Percentiles rank a stretch among this genome's conserved stretches.
Evolutionary conservation across 2,113 vertebrate genomes (phyloP).

Genomic region (Myrmophylax atrothorax): DNA sequence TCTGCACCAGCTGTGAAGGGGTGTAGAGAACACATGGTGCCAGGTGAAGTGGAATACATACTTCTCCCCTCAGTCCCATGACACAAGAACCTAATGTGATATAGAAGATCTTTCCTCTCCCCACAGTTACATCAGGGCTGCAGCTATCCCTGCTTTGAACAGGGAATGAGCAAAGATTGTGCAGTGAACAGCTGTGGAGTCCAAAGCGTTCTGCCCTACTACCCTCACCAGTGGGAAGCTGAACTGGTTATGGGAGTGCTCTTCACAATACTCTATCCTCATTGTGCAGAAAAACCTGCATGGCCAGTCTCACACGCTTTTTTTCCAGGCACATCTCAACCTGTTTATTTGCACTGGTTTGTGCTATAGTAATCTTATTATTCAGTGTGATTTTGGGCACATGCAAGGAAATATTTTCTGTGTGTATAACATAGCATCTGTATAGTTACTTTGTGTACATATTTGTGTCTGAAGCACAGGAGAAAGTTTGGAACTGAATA

Average conservation of each 20-base stretch:
- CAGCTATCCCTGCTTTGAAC: background rate
- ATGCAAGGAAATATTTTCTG: background rate
- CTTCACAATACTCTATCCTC: background rate
- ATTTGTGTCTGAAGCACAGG: background rate
- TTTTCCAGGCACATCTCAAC: background rate
- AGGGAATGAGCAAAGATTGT: background rate
- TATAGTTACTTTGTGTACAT: background rate
- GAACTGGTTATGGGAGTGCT: background rate
- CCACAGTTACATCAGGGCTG: background rate
- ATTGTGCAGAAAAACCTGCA: background rate
- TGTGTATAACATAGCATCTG: background rate
- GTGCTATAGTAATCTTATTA: background rate
- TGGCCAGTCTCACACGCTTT: background rate
- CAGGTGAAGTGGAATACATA: rapidly evolving
- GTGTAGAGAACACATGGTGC: background rate
- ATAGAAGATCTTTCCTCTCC: background rate
- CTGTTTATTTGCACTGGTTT: background rate
- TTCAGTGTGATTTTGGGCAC: background rate
- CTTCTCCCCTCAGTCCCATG: background rate
- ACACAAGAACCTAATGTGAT: background rate
- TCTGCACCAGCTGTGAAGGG: background rate
- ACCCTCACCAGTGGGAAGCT: background rate
- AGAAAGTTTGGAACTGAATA: background rate
- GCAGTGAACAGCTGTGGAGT: background rate
- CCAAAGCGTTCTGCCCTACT: background rate